Percentiles rank a stretch among this genome's conserved stretches.
Evolutionary conservation across 1,140 invertebrate species (phyloP).

Genomic region (Bathynomus jamesi): DNA sequence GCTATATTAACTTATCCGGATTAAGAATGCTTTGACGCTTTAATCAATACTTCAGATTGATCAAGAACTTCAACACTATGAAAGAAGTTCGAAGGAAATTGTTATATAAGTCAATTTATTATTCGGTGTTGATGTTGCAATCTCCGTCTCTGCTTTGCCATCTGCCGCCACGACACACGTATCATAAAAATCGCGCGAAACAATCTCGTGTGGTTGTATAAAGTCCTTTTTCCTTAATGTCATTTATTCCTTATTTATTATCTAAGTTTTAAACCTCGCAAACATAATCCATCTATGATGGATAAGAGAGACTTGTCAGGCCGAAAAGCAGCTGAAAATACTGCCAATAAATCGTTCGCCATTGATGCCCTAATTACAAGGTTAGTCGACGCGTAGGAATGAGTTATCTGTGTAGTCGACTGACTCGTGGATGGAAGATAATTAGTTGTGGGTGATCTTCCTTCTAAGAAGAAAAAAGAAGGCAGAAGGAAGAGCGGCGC

Average conservation of each 20-base stretch:
- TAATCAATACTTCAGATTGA: neutral
- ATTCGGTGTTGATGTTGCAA: neutral
- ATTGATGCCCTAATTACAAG: neutral
- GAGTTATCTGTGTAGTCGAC: neutral
- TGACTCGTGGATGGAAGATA: neutral
- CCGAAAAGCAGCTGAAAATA: neutral
- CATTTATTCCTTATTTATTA: neutral
- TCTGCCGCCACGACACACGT: neutral
- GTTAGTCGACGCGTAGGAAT: neutral
- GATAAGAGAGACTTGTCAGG: neutral
- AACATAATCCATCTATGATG: neutral
- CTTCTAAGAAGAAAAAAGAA: neutral
- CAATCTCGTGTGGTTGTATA: neutral
- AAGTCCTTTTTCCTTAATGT: neutral
- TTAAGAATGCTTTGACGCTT: neutral
- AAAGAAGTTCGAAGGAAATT: neutral
- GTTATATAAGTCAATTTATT: neutral
- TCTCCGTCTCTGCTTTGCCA: neutral
- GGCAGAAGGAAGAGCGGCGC: neutral
- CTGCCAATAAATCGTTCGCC: neutral
- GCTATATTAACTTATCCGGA: neutral
- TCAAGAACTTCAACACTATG: neutral
- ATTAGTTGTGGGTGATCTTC: slow-evolving; percentile 1
- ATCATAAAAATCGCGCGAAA: neutral
- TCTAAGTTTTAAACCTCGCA: neutral